Evolutionary conservation across 2,113 vertebrate genomes (phyloP).

Genomic region (Octodon degus): DNA sequence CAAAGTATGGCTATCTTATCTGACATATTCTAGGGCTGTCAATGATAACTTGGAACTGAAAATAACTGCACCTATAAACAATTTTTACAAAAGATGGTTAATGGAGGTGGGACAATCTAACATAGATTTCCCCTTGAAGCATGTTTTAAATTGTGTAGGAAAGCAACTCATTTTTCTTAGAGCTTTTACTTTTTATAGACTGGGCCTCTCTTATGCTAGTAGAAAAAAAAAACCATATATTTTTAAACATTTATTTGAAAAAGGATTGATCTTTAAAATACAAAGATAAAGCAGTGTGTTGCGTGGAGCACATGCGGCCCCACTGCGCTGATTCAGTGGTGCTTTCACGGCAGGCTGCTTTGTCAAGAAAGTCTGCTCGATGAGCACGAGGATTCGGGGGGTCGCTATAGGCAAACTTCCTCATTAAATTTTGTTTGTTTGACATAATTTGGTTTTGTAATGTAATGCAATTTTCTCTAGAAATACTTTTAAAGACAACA

Average conservation of each 20-base stretch:
- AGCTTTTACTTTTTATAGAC: conserved; percentile 60
- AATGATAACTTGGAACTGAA: background rate
- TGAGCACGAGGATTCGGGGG: background rate
- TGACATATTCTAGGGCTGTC: conserved; percentile 5
- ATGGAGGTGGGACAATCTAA: background rate
- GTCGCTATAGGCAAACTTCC: conserved; percentile 29
- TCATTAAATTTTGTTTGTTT: conserved; percentile 67
- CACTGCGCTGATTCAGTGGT: background rate
- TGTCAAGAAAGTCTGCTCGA: background rate
- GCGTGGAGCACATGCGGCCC: background rate
- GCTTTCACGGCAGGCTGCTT: conserved; percentile 29
- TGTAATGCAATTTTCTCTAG: conserved; percentile 45
- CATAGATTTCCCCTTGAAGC: background rate
- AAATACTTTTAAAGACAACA: conserved; percentile 61
- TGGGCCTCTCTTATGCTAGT: background rate
- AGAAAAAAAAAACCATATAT: background rate
- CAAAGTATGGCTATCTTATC: conserved; percentile 27
- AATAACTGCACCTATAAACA: background rate
- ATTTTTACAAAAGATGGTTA: conserved; percentile 52
- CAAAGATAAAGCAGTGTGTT: background rate
- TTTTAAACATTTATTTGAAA: conserved; percentile 31
- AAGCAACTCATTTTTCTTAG: conserved; percentile 33
- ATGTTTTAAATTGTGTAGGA: conserved; percentile 6
- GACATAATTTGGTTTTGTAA: conserved; percentile 55
- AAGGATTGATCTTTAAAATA: background rate